Evolutionary conservation across 2,797 vertebrate genomes (phyloP).

Genomic region (Taeniopygia guttata): DNA sequence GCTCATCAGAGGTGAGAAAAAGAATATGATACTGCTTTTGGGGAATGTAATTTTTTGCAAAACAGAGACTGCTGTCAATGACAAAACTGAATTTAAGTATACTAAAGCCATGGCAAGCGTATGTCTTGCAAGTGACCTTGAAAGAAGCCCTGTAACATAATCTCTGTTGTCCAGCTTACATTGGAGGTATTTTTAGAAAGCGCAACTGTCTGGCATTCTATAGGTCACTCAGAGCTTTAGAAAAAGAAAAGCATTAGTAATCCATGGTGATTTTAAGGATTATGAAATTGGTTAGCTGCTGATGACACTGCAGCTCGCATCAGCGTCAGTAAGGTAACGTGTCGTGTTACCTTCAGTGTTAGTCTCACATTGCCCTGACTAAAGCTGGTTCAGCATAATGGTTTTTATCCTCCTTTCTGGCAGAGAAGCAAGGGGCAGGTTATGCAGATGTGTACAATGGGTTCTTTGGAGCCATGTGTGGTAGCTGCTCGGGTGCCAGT

Average conservation of each 20-base stretch:
- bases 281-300: background rate
- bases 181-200: slow-evolving; percentile 23
- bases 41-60: background rate
- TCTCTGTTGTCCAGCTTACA: background rate
- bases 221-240: background rate
- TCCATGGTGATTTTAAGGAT: slow-evolving; percentile 22
- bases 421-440: background rate
- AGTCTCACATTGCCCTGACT: background rate
- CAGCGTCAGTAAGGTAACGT: background rate
- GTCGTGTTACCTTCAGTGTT: fast-evolving
- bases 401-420: background rate
- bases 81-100: background rate
- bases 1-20: background rate
- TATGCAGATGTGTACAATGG: background rate
- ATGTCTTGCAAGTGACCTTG: slow-evolving; percentile 1
- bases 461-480: fast-evolving
- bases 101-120: background rate
- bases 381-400: background rate
- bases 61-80: background rate
- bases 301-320: background rate
- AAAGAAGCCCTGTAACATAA: background rate
- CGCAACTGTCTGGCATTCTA: background rate
- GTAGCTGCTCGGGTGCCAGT: background rate
- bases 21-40: background rate
- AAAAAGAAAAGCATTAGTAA: slow-evolving; percentile 12